Conservation (phyloP, 2,888 invertebrate species). For the Archips crataeganus region DNA sequence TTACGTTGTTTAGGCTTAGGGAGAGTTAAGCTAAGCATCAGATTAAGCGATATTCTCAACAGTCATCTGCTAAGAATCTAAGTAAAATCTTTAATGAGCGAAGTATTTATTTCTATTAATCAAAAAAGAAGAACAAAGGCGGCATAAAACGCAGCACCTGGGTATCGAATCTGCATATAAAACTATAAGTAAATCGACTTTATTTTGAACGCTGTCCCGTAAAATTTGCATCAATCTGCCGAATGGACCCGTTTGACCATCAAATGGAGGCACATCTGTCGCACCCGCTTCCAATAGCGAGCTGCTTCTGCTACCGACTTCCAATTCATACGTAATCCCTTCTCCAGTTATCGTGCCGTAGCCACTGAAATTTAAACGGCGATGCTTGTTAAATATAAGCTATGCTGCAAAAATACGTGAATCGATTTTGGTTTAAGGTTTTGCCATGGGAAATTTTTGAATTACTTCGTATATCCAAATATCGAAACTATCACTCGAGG, state of each 20-base stretch:
- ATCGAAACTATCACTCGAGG: too few relatives aligned
- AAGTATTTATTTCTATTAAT: neutral
- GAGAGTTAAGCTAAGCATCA: neutral
- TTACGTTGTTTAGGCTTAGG: too few relatives aligned
- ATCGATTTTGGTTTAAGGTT: neutral
- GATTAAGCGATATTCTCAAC: neutral
- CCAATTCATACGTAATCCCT: slow-evolving; percentile 19
- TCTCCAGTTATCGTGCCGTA: neutral
- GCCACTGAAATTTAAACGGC: neutral
- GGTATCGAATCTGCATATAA: slow-evolving; percentile 29
- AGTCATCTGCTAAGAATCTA: too few relatives aligned
- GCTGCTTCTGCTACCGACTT: slow-evolving; percentile 6
- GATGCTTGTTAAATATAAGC: too few relatives aligned
- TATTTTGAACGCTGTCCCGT: slow-evolving; percentile 17
- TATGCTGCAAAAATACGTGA: neutral
- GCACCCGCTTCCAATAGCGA: slow-evolving; percentile 5
- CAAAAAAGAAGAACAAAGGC: neutral
- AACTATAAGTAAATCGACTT: slow-evolving; percentile 30
- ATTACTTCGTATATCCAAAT: neutral
- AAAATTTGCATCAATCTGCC: slow-evolving; percentile 17
- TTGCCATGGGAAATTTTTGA: neutral
- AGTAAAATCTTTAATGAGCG: too few relatives aligned
- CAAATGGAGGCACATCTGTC: slow-evolving; percentile 16
- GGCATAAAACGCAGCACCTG: slow-evolving; percentile 6
- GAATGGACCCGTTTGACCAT: slow-evolving; percentile 14